These are phyloP conservation scores for Himalopsyche japonica DNA, from an alignment of 2,888 invertebrate genomes.

Conservation along the genomic window DNA sequence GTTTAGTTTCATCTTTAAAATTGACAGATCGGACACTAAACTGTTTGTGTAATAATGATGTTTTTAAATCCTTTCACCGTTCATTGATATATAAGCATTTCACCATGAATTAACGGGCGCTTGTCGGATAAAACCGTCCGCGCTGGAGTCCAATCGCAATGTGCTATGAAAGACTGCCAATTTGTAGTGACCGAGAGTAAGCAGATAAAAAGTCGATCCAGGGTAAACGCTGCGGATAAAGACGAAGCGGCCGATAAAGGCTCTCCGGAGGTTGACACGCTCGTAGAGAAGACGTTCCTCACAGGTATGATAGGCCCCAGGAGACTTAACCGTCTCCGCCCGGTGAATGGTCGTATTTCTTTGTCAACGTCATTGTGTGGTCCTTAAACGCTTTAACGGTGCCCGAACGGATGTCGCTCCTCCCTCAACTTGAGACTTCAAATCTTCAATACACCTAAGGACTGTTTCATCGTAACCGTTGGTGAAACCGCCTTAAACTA, in stretches of 20 bases:
- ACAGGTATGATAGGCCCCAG: constrained; percentile 17
- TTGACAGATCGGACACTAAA: too few relatives aligned
- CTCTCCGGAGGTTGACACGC: constrained; percentile 24
- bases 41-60: too few relatives aligned
- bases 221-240: constrained; percentile 29
- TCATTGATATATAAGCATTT: too few relatives aligned
- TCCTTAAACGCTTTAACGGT: not conserved
- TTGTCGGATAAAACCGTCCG: not conserved
- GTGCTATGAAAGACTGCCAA: constrained; percentile 2
- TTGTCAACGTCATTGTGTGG: not conserved
- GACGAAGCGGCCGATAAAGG: constrained; percentile 27
- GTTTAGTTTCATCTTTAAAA: too few relatives aligned
- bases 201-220: constrained; percentile 23
- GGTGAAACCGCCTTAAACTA: not conserved
- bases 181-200: constrained; percentile 33
- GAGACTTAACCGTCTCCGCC: not conserved
- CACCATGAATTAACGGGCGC: not conserved
- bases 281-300: constrained; percentile 6
- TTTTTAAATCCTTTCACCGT: too few relatives aligned
- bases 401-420: too few relatives aligned
- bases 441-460: not conserved
- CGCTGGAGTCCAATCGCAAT: not conserved
- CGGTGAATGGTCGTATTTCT: constrained; percentile 8
- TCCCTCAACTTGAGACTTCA: not conserved
- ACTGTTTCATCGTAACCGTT: not conserved